These are phyloP conservation scores for Coreoperca whiteheadi DNA, from an alignment of 2,113 vertebrate species.

Conservation along the genomic window DNA sequence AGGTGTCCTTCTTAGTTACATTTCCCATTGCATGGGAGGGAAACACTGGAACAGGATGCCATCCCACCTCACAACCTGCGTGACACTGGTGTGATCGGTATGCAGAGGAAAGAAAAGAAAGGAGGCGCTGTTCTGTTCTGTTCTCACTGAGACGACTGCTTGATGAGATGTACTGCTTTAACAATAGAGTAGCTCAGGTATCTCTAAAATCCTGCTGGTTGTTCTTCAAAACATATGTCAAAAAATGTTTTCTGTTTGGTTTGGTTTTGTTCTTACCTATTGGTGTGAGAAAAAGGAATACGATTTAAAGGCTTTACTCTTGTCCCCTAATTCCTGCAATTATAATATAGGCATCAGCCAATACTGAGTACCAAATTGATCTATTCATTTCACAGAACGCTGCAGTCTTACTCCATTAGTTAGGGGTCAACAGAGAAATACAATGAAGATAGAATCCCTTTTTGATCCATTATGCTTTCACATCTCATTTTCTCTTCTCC, in stretches of 20 bases:
- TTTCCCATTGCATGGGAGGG: no score
- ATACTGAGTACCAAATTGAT: background rate
- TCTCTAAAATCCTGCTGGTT: no score
- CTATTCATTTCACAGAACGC: conserved; percentile 20
- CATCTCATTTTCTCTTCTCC: conserved; percentile 15
- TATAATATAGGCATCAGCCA: background rate
- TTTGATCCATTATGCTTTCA: conserved; percentile 34
- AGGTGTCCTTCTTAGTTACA: no score
- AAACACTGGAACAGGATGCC: background rate
- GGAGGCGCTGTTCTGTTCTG: no score
- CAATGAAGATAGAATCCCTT: conserved; percentile 34
- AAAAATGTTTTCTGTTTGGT: no score
- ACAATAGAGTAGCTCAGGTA: background rate
- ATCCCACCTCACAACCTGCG: background rate
- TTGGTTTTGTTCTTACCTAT: background rate
- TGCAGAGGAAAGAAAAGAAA: background rate
- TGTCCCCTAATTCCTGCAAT: no score
- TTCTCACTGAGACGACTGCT: no score
- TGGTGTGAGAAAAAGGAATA: background rate
- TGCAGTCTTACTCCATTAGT: conserved; percentile 19
- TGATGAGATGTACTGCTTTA: background rate
- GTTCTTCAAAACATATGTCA: no score
- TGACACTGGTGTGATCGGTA: background rate
- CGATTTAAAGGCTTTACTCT: no score
- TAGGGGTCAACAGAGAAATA: conserved; percentile 44